These are phyloP conservation scores for Nasonia vitripennis DNA, from an alignment of 1,140 invertebrate genomes.

Conservation along the genomic window DNA sequence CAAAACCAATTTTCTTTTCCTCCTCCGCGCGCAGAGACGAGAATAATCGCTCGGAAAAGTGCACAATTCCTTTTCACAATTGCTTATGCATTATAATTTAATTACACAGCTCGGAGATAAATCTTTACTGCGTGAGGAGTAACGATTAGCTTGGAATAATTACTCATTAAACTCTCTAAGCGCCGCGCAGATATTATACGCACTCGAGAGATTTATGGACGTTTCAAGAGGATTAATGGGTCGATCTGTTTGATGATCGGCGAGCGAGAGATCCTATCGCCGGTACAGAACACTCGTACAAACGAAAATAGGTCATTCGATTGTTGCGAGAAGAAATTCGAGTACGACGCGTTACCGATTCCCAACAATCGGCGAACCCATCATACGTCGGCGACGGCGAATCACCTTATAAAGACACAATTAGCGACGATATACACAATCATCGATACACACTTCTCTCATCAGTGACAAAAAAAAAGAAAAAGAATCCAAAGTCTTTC, in stretches of 20 bases:
- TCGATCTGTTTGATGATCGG: background rate
- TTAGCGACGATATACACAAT: background rate
- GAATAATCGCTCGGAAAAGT: background rate
- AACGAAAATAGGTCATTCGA: background rate
- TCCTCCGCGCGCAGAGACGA: background rate
- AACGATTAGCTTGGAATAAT: background rate
- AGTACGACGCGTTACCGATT: background rate
- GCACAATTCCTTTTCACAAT: background rate
- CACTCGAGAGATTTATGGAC: background rate
- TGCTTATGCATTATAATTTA: background rate
- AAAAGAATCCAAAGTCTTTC: constrained; percentile 14
- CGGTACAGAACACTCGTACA: no score
- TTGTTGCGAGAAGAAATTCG: no score
- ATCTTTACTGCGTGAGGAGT: background rate
- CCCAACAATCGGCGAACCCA: background rate
- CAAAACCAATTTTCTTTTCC: no score
- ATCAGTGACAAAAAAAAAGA: background rate
- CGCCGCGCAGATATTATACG: background rate
- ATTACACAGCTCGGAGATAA: background rate
- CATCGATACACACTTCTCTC: background rate
- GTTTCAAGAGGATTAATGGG: background rate
- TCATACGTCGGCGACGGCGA: background rate
- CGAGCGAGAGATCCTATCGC: background rate
- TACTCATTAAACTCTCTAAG: background rate
- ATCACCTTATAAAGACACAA: constrained; percentile 18